Base-by-base conservation (phyloP, 2,888 invertebrate genomes). In the Melipona beecheii region DNA sequence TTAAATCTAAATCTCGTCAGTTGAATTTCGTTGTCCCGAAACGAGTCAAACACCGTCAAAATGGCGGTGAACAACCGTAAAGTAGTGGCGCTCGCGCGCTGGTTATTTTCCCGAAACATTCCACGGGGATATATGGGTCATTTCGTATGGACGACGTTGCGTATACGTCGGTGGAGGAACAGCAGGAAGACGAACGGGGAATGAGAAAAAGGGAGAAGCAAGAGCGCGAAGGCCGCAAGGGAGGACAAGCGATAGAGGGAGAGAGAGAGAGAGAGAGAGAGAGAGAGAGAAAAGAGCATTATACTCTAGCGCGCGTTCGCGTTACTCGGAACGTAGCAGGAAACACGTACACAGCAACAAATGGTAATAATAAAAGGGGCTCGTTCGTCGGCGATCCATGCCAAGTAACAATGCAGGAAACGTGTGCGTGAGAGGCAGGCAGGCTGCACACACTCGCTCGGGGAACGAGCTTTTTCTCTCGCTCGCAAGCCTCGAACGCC, bases 281-380 rank as follows among this genome's bases (percentile, higher is more conserved):
- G 60, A 36, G 60, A 21, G 52, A 70, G 36, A 31, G 56, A 62
- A 68, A 31, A 60, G 74, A 74, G 69, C 64, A 83, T 80, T 81
- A 68, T 80, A 49, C 43, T 64, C 76, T 64, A 65, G 81, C 78
- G 81, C 52, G 84, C 85, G 86, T 82, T 85, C 84, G 85, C 70
- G 82, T 85, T 87, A 77, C 83, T 19, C 86, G 83, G 43, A 43
- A 86, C 88, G 85, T 87, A 88, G 91, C 90, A 91, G 92, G 91
- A 91, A 91, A 91, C 89, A 89, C 91, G 89, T 91, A 89, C 88
- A 88, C 86, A 86, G 87, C 89, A 91, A 90, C 90, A 90, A 91
- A 91, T 90, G 89, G 89, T 91, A 90, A 92, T 90, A 91, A 92
- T 91, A 90, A 91, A 90, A 87, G 90, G 87, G 87, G 85, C 87